These are phyloP conservation scores for Anoura caudifer DNA, from an alignment of 2,113 vertebrate species.

Conservation along the genomic window DNA sequence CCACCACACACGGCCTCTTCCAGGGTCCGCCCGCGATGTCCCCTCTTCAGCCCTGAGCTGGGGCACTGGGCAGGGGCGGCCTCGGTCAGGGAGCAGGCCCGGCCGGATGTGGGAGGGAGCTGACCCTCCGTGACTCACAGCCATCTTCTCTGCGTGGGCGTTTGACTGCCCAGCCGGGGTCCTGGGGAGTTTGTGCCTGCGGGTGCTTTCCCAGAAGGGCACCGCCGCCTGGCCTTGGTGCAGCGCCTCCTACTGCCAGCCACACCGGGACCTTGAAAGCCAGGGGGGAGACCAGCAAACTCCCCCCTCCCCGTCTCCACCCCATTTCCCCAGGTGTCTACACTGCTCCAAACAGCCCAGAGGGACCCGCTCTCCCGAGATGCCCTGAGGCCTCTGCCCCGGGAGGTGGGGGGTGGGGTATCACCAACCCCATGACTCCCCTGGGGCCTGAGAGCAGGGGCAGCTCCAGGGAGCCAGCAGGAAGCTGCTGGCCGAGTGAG, in stretches of 20 bases:
- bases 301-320: no score
- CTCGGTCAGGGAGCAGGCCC: neutral
- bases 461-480: no score
- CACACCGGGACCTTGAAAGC: neutral
- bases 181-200: neutral
- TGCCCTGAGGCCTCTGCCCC: neutral
- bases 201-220: neutral
- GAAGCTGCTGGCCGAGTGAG: neutral
- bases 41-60: no score
- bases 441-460: neutral
- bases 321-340: neutral
- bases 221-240: neutral
- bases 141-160: neutral
- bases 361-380: neutral
- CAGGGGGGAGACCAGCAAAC: neutral
- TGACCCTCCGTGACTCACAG: neutral
- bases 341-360: neutral
- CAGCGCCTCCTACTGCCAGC: no score
- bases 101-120: neutral
- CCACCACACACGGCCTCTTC: neutral
- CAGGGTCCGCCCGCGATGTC: rapidly evolving
- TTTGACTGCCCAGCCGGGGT: neutral
- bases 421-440: rapidly evolving
- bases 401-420: neutral
- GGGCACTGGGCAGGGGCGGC: neutral